Percentiles rank a stretch among this genome's conserved stretches.
Conservation (phyloP, 2,888 invertebrate species). For the Anthrax anthrax region DNA sequence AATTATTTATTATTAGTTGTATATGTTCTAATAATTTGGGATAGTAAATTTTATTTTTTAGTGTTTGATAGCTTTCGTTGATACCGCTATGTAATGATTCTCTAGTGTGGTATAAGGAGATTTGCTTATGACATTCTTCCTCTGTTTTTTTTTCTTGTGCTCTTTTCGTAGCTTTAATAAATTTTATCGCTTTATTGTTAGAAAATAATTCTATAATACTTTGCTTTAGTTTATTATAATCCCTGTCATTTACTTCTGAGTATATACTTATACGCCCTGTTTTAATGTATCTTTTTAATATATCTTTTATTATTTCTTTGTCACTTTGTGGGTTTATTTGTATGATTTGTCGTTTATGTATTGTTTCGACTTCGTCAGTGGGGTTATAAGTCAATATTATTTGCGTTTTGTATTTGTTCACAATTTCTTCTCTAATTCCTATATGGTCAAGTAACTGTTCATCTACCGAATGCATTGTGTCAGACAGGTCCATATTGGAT, state of each 20-base stretch:
- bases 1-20: constrained; percentile 10
- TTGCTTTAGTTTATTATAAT: constrained; percentile 3
- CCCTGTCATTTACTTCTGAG: constrained; percentile 1
- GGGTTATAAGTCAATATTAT: too few species aligned
- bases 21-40: constrained; percentile 11
- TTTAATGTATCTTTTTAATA: constrained; percentile 6
- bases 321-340: constrained; percentile 2
- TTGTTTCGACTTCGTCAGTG: too few species aligned
- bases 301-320: constrained; percentile 7
- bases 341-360: too few species aligned
- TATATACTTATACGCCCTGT: too few species aligned
- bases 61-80: constrained; percentile 6
- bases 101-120: constrained; percentile 7
- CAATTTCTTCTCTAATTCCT: constrained; percentile 4
- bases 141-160: constrained; percentile 6
- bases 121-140: constrained; percentile 10
- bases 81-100: constrained; percentile 11
- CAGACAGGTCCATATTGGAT: too few species aligned
- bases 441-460: constrained; percentile 8
- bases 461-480: too few species aligned
- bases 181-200: constrained; percentile 5
- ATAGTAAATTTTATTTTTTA: constrained; percentile 7
- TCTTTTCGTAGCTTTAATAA: constrained; percentile 4
- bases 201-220: not conserved
- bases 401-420: too few species aligned